phyloP scores from a whole-genome alignment of 2,113 vertebrate species.

The Tachysurus fulvidraco region DNA sequence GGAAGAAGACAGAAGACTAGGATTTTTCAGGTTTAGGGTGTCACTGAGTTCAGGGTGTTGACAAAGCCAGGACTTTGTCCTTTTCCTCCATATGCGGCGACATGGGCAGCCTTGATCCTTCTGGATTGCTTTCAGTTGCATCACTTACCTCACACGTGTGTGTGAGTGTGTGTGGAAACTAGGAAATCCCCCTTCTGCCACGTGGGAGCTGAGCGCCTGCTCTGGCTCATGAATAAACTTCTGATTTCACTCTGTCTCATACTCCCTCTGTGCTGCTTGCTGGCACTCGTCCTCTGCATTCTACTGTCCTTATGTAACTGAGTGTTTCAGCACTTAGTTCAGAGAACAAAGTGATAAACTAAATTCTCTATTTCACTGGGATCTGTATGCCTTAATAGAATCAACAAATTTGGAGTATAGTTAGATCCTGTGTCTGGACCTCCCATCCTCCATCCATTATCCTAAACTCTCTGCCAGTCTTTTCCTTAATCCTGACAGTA shows the following conservation, averaged over 20 bases:
- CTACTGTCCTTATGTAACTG: background rate
- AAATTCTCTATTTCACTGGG: background rate
- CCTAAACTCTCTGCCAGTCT: background rate
- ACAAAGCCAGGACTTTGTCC: slow-evolving; percentile 39
- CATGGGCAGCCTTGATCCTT: slow-evolving; percentile 38
- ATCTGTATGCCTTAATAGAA: background rate
- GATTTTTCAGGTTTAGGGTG: slow-evolving; percentile 28
- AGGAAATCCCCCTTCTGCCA: slow-evolving; percentile 53
- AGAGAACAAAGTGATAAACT: slow-evolving; percentile 11
- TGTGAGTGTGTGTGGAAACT: slow-evolving; percentile 27
- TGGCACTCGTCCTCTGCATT: slow-evolving; percentile 4
- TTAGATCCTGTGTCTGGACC: background rate
- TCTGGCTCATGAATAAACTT: slow-evolving; percentile 39
- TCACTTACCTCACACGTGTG: slow-evolving; percentile 42
- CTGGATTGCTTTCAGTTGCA: slow-evolving; percentile 51
- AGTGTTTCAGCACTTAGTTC: background rate
- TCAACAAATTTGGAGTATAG: background rate
- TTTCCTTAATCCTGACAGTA: background rate
- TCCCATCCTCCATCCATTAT: background rate
- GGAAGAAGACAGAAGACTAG: background rate
- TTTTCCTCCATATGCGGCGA: slow-evolving; percentile 26
- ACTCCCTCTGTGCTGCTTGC: slow-evolving; percentile 12
- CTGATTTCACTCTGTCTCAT: slow-evolving; percentile 13
- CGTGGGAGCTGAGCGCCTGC: slow-evolving; percentile 36
- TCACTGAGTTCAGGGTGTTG: slow-evolving; percentile 31